Base-by-base conservation (phyloP, 2,888 invertebrate species). In the Drosophila falleni region DNA sequence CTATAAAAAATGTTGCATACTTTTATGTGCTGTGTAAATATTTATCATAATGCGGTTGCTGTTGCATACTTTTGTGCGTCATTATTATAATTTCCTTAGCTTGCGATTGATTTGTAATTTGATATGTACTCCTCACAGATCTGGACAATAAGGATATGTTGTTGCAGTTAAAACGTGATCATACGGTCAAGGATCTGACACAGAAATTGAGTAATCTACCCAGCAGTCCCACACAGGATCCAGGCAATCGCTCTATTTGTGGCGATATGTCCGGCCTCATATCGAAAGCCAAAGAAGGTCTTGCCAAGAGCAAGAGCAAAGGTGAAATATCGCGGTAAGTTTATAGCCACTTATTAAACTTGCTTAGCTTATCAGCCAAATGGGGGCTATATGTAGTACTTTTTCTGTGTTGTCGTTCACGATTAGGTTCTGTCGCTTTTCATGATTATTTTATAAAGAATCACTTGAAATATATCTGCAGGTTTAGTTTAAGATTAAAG, bases 251-350 rank as follows among this genome's bases (percentile, higher is more conserved):
- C 5, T 75, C 81, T 91, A 96, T 97, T 69, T 91, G 91, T 47
- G 96, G 96, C 46, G 97, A 97, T 88, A 96, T 97, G 96, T 96
- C 96, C 66, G 98, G 98, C 50, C 94, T 98, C 80, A 97, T 98
- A 79, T 97, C 96, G 58, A 97, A 98, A 93, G 98, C 98, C 90
- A 98, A 98, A 94, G 97, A 97, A 93, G 98, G 97, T 83, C 93
- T 98, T 87, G 96, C 96, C 16, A 97, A 97, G 92, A 97, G 97
- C 66, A 97, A 97, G 91, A 96, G 96, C 72, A 96, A 96, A 93
- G 96, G 94, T 91, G 94, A 94, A 83, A 92, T 93, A 72, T 92
- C 93, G 60, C 90, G 92, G 93, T 93, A 71, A 89, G 86, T 73
- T 13, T 37, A 13, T 59, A 53, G n/a, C 10, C 49, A 47, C 16